Conservation (phyloP, 2,888 invertebrate genomes). For the Tipula helvola region DNA sequence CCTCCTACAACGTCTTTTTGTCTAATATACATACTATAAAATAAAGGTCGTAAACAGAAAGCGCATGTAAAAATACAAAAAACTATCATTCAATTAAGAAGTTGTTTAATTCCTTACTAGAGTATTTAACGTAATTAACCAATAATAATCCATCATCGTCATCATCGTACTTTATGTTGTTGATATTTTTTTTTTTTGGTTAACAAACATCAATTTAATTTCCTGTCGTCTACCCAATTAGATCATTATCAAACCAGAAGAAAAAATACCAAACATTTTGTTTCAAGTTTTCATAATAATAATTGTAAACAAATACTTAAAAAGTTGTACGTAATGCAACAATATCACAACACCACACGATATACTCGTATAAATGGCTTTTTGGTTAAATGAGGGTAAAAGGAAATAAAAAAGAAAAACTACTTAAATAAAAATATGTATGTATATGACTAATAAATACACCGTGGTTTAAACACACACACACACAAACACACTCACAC, state of each 20-base stretch:
- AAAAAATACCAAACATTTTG: background rate
- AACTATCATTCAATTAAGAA: background rate
- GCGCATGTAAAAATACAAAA: background rate
- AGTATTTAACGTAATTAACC: background rate
- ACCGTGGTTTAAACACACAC: background rate
- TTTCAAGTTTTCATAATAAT: background rate
- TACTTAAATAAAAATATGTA: background rate
- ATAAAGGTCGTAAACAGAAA: background rate
- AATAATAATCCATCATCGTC: background rate
- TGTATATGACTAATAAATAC: background rate
- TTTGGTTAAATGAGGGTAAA: background rate
- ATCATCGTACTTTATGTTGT: background rate
- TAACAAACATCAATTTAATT: background rate
- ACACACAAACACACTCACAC: background rate
- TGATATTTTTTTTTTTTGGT: background rate
- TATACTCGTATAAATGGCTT: background rate
- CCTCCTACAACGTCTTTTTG: background rate
- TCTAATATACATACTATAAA: background rate
- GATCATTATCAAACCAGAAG: background rate
- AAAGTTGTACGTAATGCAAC: background rate
- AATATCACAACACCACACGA: background rate
- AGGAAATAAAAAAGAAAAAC: background rate
- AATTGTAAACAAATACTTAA: background rate
- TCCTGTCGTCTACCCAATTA: constrained; percentile 4
- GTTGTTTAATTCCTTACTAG: background rate